Evolutionary conservation across 2,797 vertebrate genomes (phyloP), one percentile per base, ranked within the genome.

Genomic region (Catharus ustulatus): DNA sequence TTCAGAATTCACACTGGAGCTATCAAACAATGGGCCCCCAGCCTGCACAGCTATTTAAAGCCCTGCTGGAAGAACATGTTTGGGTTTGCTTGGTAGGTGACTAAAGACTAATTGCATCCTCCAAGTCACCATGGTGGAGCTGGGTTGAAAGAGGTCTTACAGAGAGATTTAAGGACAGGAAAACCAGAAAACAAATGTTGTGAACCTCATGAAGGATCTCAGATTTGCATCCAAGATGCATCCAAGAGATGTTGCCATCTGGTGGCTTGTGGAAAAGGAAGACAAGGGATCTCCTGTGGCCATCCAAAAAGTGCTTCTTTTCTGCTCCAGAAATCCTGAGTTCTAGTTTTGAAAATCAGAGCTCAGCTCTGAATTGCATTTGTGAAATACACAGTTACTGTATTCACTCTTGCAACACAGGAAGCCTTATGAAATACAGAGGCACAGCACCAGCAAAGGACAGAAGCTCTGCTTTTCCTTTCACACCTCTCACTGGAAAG

Each of bases 11-110:
- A 63, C 72, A 71, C 45, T 83, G 81, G 77, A 95, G 54, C 29
- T 73, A 89, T 61, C 51, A 92, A 96, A 98, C 97, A 97, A 97
- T 90, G 38, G 55, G 76, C 74, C 84, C 92, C 95, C 83, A 95
- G 96, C 90, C 74, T 90, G 49, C 64, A 87, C n/a, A 10, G 67
- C 79, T 93, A 96, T 97, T 96, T 97, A 96, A 95, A 96, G 80
- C 77, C 49, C 82, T 66, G 40, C 30, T 90, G 92, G 93, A 96
- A 93, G 59, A 42, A 63, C 51, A 63, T 83, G 78, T 86, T 95
- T 93, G 88, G 68, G 59, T 84, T 94, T 92, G 76, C 87, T 63
- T 72, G 20, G 58, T 55, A 77, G 92, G 67, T 78, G 72, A 90
- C 54, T 42, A 40, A 83, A 62, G 80, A 71, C 62, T 89, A 74